These are phyloP conservation scores for Drosophila kuntzei DNA, from an alignment of 2,888 invertebrate species.

Conservation along the genomic window DNA sequence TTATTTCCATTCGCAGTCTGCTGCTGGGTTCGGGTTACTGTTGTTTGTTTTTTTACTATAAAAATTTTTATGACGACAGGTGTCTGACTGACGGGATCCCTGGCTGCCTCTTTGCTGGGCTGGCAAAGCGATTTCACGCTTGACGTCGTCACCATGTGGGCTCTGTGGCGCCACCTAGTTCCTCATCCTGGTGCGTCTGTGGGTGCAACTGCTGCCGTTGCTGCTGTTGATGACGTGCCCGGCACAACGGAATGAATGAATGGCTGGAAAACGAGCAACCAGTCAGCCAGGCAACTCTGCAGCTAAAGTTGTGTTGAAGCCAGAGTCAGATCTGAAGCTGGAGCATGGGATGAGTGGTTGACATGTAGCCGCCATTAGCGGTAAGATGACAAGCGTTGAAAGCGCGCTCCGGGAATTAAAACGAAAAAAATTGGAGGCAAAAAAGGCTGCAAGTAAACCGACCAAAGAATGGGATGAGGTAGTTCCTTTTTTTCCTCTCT, in stretches of 20 bases:
- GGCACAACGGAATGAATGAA: conserved; percentile 53
- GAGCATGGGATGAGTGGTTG: conserved; percentile 76
- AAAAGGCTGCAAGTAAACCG: conserved; percentile 5
- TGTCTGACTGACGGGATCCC: conserved; percentile 42
- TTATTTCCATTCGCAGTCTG: conserved; percentile 13
- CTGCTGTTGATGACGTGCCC: conserved; percentile 45
- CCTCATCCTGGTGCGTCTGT: conserved; percentile 46
- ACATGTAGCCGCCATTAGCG: conserved; percentile 81
- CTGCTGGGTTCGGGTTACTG: conserved; percentile 40
- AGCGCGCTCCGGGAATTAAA: conserved; percentile 78
- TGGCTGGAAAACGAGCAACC: conserved; percentile 71
- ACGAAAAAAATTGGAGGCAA: conserved; percentile 35
- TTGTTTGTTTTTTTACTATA: conserved; percentile 56
- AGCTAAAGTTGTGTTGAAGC: neutral
- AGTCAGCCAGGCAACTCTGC: neutral
- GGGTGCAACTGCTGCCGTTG: conserved; percentile 11
- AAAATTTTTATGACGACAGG: conserved; percentile 80
- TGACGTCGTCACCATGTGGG: conserved; percentile 59
- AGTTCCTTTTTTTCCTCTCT: conserved; percentile 28
- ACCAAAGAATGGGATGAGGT: conserved; percentile 54
- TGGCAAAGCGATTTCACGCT: conserved; percentile 78
- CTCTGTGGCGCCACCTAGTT: conserved; percentile 68
- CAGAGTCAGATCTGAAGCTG: conserved; percentile 13
- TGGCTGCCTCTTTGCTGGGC: conserved; percentile 35
- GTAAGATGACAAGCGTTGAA: conserved; percentile 81